Conservation (phyloP, 2,888 invertebrate genomes). For the Parascotia fuliginaria region DNA sequence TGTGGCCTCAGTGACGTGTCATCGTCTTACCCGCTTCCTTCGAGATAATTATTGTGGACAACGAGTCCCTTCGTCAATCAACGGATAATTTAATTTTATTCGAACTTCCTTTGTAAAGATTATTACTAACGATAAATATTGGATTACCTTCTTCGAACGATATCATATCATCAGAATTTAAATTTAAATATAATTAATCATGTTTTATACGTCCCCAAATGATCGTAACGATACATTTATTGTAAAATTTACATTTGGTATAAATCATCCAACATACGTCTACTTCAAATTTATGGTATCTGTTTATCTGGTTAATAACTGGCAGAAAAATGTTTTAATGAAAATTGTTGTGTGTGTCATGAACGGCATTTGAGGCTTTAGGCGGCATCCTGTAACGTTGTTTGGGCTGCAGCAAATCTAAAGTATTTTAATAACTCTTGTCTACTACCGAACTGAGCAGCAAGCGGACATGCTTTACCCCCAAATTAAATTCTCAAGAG, state of each 20-base stretch:
- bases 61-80: slow-evolving; percentile 79
- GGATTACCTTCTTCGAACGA: slow-evolving; percentile 50
- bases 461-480: slow-evolving; percentile 33
- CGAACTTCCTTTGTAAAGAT: slow-evolving; percentile 71
- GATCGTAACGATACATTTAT: slow-evolving; percentile 12
- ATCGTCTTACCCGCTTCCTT: slow-evolving; percentile 72
- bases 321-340: slow-evolving; percentile 54
- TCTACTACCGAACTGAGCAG: slow-evolving; percentile 45
- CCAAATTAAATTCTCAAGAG: slow-evolving; percentile 55
- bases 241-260: slow-evolving; percentile 15
- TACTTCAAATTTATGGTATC: slow-evolving; percentile 35
- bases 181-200: slow-evolving; percentile 14
- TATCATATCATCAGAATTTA: slow-evolving; percentile 18
- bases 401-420: slow-evolving; percentile 46
- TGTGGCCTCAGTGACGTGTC: slow-evolving; percentile 22
- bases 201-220: slow-evolving; percentile 6
- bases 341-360: slow-evolving; percentile 57
- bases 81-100: slow-evolving; percentile 78
- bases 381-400: slow-evolving; percentile 34
- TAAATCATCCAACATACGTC: slow-evolving; percentile 27
- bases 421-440: slow-evolving; percentile 72
- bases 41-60: slow-evolving; percentile 74
- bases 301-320: slow-evolving; percentile 31
- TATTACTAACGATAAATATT: slow-evolving; percentile 53
- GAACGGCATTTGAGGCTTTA: slow-evolving; percentile 37